Evolutionary conservation across 1,140 invertebrate genomes (phyloP), one percentile per base, ranked within the genome.

Genomic region (Hyles vespertilio): DNA sequence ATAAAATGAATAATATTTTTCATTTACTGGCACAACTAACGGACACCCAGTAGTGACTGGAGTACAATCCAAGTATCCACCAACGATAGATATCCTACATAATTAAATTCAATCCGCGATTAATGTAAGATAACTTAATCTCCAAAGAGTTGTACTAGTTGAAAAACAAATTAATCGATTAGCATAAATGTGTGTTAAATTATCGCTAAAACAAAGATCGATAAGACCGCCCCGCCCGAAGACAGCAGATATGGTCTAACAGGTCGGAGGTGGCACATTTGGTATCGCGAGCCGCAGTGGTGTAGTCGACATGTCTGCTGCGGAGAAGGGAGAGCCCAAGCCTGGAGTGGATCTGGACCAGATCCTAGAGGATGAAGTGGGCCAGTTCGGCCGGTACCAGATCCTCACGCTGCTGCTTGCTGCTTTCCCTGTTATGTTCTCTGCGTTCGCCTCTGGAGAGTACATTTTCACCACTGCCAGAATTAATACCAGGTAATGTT

Each of bases 381-480:
- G 81, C 0, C 79, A 79, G 61, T 80, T 85, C 46, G 82, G 84
- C 2, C 65, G 51, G 9, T 87, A 85, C 50, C 82, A 87, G 65
- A 61, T 85, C 6, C 33, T 78, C 3, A 82, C 70, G n/a, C 54
- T 85, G 9, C 51, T 76, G 1, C 65, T 87, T 5, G 79, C 77
- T 0, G 67, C 82, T 0, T 43, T 87, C 9, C 81, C 84, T 3
- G 70, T 84, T 7, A 84, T 87, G n/a, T 84, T 84, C 54, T 77
- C 81, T 1, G 82, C 81, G 0, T 82, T 87, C 44, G 81, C 77
- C 0, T 63, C 78, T 0, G 81, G 81, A 6, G 84, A 85, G 59
- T 87, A 85, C 12, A 85, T 87, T 34, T 87, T 85, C 49, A 84
- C 82, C 0, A 80, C 79, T 0, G 75, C 79, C 2, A 82, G 81